These are phyloP conservation scores for Salticus scenicus DNA, from an alignment of 2,888 invertebrate species.

Conservation along the genomic window DNA sequence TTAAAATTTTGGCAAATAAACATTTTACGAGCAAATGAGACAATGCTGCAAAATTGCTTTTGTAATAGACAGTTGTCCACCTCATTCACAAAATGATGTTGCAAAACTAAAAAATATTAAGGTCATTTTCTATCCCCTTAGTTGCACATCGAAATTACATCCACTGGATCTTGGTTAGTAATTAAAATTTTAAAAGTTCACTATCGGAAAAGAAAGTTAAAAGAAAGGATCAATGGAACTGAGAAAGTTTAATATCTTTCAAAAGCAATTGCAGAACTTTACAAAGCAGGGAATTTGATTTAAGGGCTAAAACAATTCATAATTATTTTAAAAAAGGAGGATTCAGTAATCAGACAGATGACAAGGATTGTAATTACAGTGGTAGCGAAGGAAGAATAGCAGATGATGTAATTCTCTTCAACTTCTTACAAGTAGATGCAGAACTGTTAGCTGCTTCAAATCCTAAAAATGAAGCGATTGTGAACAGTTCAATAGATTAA, in stretches of 20 bases:
- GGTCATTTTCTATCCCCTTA: neutral
- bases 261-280: slow-evolving; percentile 2
- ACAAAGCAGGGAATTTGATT: neutral
- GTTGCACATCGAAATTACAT: neutral
- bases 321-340: neutral
- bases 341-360: too few relatives aligned
- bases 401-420: neutral
- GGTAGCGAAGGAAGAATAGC: neutral
- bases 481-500: neutral
- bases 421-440: slow-evolving; percentile 3
- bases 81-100: neutral
- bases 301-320: neutral
- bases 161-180: neutral
- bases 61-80: neutral
- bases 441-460: slow-evolving; percentile 5
- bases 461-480: slow-evolving; percentile 1
- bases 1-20: neutral
- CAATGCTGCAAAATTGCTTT: neutral
- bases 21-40: neutral
- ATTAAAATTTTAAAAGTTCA: neutral
- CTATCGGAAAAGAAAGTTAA: neutral
- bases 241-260: neutral
- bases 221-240: neutral
- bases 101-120: neutral
- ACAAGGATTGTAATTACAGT: too few relatives aligned